phyloP scores from a whole-genome alignment of 2,113 vertebrate genomes.

The Marcusenius ussheri region DNA sequence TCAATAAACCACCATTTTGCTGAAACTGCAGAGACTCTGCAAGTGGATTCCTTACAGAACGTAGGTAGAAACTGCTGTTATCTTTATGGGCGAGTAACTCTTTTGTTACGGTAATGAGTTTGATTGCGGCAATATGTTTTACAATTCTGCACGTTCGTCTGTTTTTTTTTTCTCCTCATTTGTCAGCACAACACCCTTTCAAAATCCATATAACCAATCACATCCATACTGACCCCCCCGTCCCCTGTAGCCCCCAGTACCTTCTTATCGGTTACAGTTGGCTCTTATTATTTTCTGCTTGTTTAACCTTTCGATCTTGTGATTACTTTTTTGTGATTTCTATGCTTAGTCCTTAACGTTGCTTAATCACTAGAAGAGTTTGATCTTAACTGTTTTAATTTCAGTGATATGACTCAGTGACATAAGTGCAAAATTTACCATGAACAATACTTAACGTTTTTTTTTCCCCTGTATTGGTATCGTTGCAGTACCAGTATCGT shows the following conservation, averaged over 20 bases:
- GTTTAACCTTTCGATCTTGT: too few species aligned
- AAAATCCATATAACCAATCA: not conserved
- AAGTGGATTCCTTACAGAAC: not conserved
- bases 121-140: not conserved
- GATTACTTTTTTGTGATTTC: too few species aligned
- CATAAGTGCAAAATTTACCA: not conserved
- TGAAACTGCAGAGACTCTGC: too few species aligned
- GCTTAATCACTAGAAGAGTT: not conserved
- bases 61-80: not conserved
- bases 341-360: not conserved
- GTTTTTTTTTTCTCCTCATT: not conserved
- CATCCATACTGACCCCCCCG: too few species aligned
- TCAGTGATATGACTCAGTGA: not conserved
- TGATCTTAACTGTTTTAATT: not conserved
- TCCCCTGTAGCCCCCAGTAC: too few species aligned
- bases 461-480: not conserved
- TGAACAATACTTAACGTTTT: not conserved
- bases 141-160: not conserved
- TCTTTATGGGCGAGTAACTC: not conserved
- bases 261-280: too few species aligned
- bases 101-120: not conserved
- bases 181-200: not conserved
- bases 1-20: too few species aligned
- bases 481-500: not conserved
- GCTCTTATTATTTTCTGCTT: too few species aligned